A percentile compares a stretch with the other conserved stretches of the same genome.
Evolutionary conservation across 2,888 invertebrate species (phyloP).

Genomic region (Ariolimax columbianus): DNA sequence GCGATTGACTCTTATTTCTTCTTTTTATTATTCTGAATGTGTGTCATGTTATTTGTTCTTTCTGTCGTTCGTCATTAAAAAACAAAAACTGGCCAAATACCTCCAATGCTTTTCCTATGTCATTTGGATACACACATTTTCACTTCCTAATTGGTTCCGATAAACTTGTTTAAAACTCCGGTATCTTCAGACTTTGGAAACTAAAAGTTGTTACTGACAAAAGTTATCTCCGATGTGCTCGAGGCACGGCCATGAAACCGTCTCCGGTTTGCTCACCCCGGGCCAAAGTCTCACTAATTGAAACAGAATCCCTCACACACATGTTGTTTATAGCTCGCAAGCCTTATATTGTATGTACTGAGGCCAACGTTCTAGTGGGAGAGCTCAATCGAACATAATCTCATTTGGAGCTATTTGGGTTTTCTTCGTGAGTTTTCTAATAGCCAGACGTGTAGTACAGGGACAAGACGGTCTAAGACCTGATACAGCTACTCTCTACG

Average conservation of each 20-base stretch:
- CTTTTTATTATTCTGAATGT: too few species aligned
- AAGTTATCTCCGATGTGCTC: neutral
- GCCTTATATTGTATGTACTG: neutral
- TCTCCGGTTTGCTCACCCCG: neutral
- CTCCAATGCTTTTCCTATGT: too few species aligned
- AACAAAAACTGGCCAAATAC: too few species aligned
- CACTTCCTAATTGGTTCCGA: constrained; percentile 5
- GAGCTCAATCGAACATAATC: neutral
- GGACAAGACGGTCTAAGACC: neutral
- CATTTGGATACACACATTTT: too few species aligned
- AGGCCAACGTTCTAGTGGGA: neutral
- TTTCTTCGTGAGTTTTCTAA: neutral
- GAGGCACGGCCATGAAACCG: neutral
- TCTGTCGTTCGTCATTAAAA: too few species aligned
- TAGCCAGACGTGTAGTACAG: neutral
- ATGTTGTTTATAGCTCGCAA: neutral
- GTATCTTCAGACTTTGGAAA: neutral
- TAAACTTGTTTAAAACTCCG: neutral
- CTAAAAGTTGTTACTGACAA: neutral
- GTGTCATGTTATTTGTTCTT: too few species aligned
- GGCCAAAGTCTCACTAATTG: constrained; percentile 9
- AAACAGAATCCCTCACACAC: neutral
- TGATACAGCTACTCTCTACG: neutral
- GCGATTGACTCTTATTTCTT: too few species aligned
- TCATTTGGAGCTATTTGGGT: neutral